Conservation (phyloP, 2,888 invertebrate species). For the Gortyna flavago region DNA sequence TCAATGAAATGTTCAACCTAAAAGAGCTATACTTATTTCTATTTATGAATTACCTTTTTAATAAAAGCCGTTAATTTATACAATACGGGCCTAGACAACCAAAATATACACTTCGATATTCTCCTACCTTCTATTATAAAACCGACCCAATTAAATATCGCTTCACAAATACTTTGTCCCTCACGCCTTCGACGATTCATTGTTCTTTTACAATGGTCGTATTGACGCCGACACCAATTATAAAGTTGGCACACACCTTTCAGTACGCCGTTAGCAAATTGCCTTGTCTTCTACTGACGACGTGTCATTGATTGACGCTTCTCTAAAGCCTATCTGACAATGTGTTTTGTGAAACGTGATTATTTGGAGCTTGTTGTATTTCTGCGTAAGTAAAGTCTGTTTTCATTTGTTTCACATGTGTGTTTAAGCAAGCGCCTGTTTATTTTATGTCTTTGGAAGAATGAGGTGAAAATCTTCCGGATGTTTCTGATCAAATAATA, state of each 20-base stretch:
- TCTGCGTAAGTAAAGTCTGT: background rate
- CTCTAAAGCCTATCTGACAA: conserved; percentile 49
- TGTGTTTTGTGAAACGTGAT: conserved; percentile 23
- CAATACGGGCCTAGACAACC: background rate
- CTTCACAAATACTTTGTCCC: conserved; percentile 51
- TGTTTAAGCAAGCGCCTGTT: background rate
- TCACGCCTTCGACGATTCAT: conserved; percentile 53
- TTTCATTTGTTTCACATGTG: conserved; percentile 1
- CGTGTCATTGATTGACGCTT: conserved; percentile 65
- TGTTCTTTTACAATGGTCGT: conserved; percentile 64
- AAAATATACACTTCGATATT: conserved; percentile 26
- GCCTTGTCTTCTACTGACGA: conserved; percentile 52
- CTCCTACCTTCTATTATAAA: conserved; percentile 7
- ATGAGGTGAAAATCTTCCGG: background rate
- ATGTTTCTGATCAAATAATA: background rate
- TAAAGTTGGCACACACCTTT: conserved; percentile 72
- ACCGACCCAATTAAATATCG: conserved; percentile 46
- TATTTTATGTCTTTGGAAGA: background rate
- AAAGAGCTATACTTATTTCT: background rate
- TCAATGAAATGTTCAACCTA: background rate
- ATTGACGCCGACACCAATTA: conserved; percentile 76
- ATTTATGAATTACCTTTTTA: background rate
- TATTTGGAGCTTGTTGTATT: conserved; percentile 5
- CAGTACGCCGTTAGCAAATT: conserved; percentile 67
- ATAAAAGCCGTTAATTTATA: background rate